Evolutionary conservation across 2,113 vertebrate genomes (phyloP).

Genomic region (Leptodactylus fuscus): DNA sequence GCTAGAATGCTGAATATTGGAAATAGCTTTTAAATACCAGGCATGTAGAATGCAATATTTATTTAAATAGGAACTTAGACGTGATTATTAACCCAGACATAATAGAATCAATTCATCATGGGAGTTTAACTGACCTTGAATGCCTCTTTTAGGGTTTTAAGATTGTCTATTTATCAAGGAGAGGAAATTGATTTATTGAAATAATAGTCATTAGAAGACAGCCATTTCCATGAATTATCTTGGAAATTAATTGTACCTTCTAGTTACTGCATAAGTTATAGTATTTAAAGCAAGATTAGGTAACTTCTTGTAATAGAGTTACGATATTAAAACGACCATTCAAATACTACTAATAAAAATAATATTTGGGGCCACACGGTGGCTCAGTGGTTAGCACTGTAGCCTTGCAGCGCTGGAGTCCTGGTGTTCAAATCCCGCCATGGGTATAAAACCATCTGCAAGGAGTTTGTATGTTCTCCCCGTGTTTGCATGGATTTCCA

Average conservation of each 20-base stretch:
- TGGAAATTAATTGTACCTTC: conserved; percentile 47
- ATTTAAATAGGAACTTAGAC: conserved; percentile 53
- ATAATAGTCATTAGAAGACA: conserved; percentile 55
- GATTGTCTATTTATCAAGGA: conserved; percentile 50
- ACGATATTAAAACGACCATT: no score
- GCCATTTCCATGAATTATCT: conserved; percentile 52
- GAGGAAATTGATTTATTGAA: conserved; percentile 56
- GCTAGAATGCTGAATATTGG: not conserved
- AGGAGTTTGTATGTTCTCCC: no score
- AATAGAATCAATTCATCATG: conserved; percentile 59
- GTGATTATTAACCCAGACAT: conserved; percentile 53
- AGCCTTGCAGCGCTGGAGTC: no score
- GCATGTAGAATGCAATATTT: conserved; percentile 3
- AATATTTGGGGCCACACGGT: no score
- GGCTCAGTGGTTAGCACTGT: no score
- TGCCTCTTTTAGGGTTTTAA: conserved; percentile 51
- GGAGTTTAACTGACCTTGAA: conserved; percentile 54
- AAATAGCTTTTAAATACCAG: not conserved
- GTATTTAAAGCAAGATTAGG: not conserved
- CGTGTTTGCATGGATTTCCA: no score
- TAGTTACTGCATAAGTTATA: not conserved
- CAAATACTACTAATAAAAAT: no score
- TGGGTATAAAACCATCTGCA: no score
- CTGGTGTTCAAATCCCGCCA: no score
- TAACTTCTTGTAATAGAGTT: not conserved